Percentiles rank a stretch among this genome's conserved stretches.
These are phyloP conservation scores for Riptortus pedestris DNA, from an alignment of 1,140 invertebrate genomes.

Conservation along the genomic window DNA sequence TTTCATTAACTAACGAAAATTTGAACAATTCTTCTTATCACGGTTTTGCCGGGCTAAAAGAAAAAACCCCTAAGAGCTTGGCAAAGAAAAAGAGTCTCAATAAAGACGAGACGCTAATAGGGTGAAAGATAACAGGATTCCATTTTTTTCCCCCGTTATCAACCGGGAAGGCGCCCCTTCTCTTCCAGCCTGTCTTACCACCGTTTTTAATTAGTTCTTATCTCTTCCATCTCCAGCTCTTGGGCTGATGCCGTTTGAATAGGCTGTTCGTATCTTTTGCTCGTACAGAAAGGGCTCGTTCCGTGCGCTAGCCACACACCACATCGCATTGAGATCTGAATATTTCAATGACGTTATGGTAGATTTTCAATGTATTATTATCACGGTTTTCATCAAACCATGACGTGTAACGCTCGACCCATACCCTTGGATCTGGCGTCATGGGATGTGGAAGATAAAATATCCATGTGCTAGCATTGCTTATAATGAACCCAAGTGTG, in stretches of 20 bases:
- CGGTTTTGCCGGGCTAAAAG: not conserved
- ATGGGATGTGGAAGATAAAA: no score
- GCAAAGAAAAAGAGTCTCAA: constrained; percentile 6
- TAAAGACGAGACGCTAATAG: constrained; percentile 13
- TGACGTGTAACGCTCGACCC: no score
- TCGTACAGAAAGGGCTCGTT: no score
- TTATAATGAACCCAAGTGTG: no score
- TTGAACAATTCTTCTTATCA: not conserved
- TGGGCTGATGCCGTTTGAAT: not conserved
- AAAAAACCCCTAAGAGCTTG: not conserved
- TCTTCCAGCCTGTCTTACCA: not conserved
- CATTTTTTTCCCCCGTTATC: constrained; percentile 9
- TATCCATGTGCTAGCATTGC: no score
- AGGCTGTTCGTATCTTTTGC: not conserved
- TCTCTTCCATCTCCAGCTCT: not conserved
- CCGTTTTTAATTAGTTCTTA: constrained; percentile 17
- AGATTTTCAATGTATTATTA: no score
- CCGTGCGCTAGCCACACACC: no score
- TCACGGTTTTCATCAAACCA: no score
- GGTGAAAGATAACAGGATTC: constrained; percentile 15
- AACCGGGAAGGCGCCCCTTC: not conserved
- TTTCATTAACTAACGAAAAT: not conserved
- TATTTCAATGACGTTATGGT: no score
- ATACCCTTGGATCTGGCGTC: no score
- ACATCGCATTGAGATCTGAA: no score